A percentile compares a stretch with the other conserved stretches of the same genome.
Evolutionary conservation across 2,113 vertebrate genomes (phyloP).

Genomic region (Pongo abelii): DNA sequence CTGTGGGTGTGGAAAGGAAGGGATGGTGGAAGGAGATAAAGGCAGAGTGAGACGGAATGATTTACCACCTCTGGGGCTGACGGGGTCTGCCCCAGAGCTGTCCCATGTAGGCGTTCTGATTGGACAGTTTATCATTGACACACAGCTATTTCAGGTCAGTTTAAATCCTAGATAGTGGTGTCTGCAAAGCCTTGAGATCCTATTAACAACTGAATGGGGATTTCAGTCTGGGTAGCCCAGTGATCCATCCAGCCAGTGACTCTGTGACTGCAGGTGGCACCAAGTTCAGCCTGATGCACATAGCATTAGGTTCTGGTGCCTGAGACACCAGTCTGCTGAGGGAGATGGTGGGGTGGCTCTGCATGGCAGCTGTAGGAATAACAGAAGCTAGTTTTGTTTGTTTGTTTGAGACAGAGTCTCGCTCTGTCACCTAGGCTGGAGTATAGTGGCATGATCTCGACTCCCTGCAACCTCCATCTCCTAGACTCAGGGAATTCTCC

Average conservation of each 20-base stretch:
- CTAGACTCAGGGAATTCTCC: too few relatives aligned
- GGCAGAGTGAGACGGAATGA: background rate
- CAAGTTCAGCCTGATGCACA: background rate
- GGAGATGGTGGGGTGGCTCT: too few relatives aligned
- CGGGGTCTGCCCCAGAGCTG: background rate
- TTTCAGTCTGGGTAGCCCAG: background rate
- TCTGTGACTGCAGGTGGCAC: background rate
- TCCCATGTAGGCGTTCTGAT: background rate
- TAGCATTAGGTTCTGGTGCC: background rate
- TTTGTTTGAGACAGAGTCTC: too few relatives aligned
- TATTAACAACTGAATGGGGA: background rate
- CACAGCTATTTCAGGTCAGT: constrained; percentile 8
- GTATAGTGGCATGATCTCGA: too few relatives aligned
- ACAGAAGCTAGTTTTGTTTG: background rate
- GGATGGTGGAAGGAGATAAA: background rate
- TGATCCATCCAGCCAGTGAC: background rate
- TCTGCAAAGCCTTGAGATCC: constrained; percentile 33
- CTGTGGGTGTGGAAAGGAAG: background rate
- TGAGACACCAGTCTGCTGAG: background rate
- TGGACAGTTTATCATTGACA: background rate
- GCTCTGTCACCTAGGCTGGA: too few relatives aligned
- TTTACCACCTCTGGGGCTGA: background rate
- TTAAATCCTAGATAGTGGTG: constrained; percentile 17
- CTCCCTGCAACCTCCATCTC: too few relatives aligned
- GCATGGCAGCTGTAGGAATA: background rate